Conservation (phyloP, 2,113 vertebrate species). For the Pomatostomus ruficeps region DNA sequence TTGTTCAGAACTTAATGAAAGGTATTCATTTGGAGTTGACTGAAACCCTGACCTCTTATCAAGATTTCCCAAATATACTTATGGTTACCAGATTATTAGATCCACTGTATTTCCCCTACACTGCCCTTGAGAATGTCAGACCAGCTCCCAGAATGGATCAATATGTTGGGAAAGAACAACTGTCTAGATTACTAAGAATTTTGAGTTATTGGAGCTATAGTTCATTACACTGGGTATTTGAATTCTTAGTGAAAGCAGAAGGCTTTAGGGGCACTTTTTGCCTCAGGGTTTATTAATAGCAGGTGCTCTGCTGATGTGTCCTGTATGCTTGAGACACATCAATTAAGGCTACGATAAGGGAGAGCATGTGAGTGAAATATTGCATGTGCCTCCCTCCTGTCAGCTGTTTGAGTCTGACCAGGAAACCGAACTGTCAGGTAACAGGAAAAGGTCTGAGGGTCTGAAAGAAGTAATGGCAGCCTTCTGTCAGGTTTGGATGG, state of each 20-base stretch:
- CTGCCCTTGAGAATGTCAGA: neutral
- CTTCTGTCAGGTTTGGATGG: neutral
- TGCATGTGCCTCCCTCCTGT: neutral
- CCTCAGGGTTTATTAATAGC: neutral
- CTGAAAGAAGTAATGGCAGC: neutral
- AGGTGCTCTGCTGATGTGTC: neutral
- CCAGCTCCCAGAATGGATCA: neutral
- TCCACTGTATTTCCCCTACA: neutral
- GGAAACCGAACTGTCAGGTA: neutral
- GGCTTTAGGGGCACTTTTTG: neutral
- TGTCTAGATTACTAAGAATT: neutral
- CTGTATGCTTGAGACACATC: neutral
- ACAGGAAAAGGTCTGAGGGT: neutral
- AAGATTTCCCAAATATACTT: neutral
- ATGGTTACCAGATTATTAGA: neutral
- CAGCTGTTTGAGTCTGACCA: neutral
- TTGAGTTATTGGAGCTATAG: neutral
- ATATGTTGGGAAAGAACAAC: neutral
- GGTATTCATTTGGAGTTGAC: neutral
- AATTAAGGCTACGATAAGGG: neutral
- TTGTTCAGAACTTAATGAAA: neutral
- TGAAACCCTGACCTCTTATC: neutral
- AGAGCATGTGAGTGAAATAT: neutral
- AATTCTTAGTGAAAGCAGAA: neutral
- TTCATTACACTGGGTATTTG: neutral